Percentiles rank a stretch among this genome's conserved stretches.
phyloP scores from a whole-genome alignment of 2,113 vertebrate species.

The Pterocles burchelli region DNA sequence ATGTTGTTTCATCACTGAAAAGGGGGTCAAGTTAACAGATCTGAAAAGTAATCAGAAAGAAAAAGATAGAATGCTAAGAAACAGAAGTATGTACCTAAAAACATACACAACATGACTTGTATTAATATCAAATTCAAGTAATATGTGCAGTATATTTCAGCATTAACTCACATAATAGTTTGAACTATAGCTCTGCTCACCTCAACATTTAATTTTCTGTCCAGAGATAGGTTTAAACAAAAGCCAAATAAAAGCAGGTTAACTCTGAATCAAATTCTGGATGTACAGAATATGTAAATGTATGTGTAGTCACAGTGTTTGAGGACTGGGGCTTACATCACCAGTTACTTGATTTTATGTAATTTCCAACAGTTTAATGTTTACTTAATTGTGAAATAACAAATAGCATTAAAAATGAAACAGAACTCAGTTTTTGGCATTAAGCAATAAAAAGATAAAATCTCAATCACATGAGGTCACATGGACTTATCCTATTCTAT shows the following conservation, averaged over 20 bases:
- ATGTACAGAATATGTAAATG: not conserved
- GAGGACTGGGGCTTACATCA: not conserved
- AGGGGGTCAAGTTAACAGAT: constrained; percentile 53
- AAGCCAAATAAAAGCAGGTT: not conserved
- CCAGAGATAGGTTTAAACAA: not conserved
- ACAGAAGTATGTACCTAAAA: not conserved
- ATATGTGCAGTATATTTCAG: not conserved
- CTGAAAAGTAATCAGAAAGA: constrained; percentile 66
- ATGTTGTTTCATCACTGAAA: constrained; percentile 90
- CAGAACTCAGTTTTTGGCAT: not conserved
- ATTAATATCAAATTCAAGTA: not conserved
- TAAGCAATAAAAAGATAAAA: not conserved
- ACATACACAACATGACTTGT: not conserved
- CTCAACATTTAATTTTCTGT: not conserved
- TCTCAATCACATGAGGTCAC: not conserved
- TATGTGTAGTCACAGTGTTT: not conserved
- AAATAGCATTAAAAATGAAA: not conserved
- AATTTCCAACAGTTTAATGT: not conserved
- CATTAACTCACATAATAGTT: not conserved
- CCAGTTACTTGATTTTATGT: not conserved
- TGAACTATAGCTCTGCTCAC: not conserved
- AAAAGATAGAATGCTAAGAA: constrained; percentile 27
- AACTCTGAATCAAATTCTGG: not conserved
- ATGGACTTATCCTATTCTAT: not conserved
- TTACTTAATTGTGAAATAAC: not conserved